Conservation (phyloP, 2,888 invertebrate genomes). For the Tenthredo mesomela region DNA sequence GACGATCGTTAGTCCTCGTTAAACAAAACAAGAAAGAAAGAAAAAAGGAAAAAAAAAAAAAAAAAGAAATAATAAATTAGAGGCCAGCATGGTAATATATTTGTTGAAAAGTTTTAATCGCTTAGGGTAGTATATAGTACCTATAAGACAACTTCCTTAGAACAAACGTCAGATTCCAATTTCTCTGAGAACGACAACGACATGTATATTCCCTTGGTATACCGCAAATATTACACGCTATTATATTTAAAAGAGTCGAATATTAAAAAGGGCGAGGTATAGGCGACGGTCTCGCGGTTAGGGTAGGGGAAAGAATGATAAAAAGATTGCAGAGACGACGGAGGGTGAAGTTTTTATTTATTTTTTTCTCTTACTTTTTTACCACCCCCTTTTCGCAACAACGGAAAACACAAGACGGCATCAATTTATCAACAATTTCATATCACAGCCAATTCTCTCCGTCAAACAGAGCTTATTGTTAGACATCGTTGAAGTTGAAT, state of each 20-base stretch:
- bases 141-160: neutral
- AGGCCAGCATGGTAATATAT: neutral
- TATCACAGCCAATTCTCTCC: slow-evolving; percentile 17
- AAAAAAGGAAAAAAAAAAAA: neutral
- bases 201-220: neutral
- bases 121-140: neutral
- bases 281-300: neutral
- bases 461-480: slow-evolving; percentile 25
- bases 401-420: slow-evolving; percentile 4
- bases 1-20: neutral
- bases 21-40: neutral
- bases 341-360: neutral
- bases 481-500: slow-evolving; percentile 33
- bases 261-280: slow-evolving; percentile 32
- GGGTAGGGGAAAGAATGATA: slow-evolving; percentile 19
- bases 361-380: neutral
- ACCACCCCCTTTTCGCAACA: slow-evolving; percentile 1
- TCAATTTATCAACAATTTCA: slow-evolving; percentile 40
- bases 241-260: slow-evolving; percentile 28
- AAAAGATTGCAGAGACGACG: slow-evolving; percentile 37
- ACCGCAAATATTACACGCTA: slow-evolving; percentile 23
- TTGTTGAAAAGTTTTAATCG: slow-evolving; percentile 16
- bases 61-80: neutral
- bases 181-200: neutral
- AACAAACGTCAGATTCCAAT: slow-evolving; percentile 34